Evolutionary conservation across 2,888 invertebrate species (phyloP).

Genomic region (Drosophila sordidapex): DNA sequence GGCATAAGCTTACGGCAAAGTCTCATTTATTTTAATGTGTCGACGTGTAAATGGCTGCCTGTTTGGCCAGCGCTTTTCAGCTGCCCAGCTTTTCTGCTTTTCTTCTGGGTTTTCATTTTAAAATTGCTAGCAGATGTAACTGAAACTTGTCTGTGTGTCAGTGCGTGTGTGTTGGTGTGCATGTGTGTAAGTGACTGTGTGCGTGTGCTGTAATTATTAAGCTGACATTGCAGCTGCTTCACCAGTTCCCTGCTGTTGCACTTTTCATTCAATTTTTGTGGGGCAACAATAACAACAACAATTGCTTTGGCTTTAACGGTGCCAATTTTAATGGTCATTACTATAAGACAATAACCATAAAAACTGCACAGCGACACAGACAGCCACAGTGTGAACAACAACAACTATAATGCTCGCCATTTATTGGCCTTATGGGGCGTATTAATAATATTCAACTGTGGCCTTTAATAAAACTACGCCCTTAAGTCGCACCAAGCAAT

Average conservation of each 20-base stretch:
- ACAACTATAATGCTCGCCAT: constrained; percentile 53
- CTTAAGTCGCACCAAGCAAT: constrained; percentile 54
- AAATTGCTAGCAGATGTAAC: constrained; percentile 65
- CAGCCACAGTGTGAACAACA: constrained; percentile 19
- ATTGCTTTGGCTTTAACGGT: constrained; percentile 60
- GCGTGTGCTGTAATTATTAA: constrained; percentile 68
- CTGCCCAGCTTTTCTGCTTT: constrained; percentile 40
- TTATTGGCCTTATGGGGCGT: constrained; percentile 78
- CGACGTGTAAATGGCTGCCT: constrained; percentile 74
- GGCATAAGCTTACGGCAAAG: constrained; percentile 70
- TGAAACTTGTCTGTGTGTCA: constrained; percentile 29
- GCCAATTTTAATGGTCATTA: constrained; percentile 79
- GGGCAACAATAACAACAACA: constrained; percentile 30
- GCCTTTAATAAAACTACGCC: constrained; percentile 32
- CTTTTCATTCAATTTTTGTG: constrained; percentile 51
- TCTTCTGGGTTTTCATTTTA: constrained; percentile 49
- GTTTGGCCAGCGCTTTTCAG: constrained; percentile 52
- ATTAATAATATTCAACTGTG: constrained; percentile 71
- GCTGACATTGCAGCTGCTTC: constrained; percentile 69
- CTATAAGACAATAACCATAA: constrained; percentile 73
- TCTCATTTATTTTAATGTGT: constrained; percentile 79
- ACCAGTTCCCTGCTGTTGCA: constrained; percentile 47
- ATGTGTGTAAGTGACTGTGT: constrained; percentile 17
- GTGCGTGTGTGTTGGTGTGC: constrained; percentile 19
- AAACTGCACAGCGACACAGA: constrained; percentile 55